Base-by-base conservation (phyloP, 2,797 vertebrate genomes). In the Lindbergichthys nudifrons region DNA sequence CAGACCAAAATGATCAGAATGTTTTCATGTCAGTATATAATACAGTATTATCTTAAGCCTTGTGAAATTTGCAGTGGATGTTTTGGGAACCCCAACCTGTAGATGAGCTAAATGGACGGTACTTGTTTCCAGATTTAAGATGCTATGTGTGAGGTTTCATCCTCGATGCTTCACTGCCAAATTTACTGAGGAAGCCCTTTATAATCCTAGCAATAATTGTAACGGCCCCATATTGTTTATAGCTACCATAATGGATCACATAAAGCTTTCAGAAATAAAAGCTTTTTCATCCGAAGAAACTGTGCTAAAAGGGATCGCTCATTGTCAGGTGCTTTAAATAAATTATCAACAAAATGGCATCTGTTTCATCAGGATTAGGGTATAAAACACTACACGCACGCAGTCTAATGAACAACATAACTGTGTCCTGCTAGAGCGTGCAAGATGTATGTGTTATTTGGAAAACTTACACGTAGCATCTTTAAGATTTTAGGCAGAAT, bases 201-300 rank as follows among this genome's bases (percentile, higher is more conserved):
- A 87, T 86, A 71, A 87, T 82, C 81, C 73, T 59, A 87, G 81
- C 80, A 88, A 85, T 88, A 87, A 82, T 70, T 48, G n/a, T 54
- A 32, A 60, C 51, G 60, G 48, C 46, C 16, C 51, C 18, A 13
- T 45, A 47, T 56, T 60, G 54, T 84, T 72, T 58, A 45, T 45
- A 48, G 56, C 42, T 36, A 36, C 54, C 1, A 18, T 42, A 67
- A 58, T 58, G 58, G 30, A 54, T 7, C 14, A 54, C 47, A 19
- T 57, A 36, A 64, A 70, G 36, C 12, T 62, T 57, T 53, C 48
- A 75, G 16, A 5, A 47, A 19, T 21, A 19, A 23, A 2, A 6
- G 39, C 23, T 50, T 59, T 62, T 62, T 62, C 9, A 64, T 41
- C 3, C 6, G 51, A n/a, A n/a, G 41, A 18, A 32, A 15, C 5